phyloP scores from a whole-genome alignment of 2,888 invertebrate species.

The Zaprionus lineosus region DNA sequence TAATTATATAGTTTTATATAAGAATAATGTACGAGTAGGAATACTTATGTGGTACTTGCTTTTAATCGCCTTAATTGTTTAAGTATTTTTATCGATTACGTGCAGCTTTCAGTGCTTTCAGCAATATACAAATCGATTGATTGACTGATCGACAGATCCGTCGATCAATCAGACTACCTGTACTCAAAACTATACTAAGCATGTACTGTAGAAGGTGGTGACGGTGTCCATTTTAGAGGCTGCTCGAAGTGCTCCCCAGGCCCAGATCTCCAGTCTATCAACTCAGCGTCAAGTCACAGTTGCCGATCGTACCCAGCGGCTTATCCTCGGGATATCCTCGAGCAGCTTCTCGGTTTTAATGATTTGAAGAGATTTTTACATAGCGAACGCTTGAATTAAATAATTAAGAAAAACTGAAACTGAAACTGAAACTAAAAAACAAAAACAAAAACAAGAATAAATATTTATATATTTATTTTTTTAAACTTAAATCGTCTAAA shows the following conservation, averaged over 20 bases:
- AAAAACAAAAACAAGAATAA: neutral
- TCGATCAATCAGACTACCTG: constrained; percentile 13
- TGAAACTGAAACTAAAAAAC: no score
- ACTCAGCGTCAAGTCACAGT: constrained; percentile 11
- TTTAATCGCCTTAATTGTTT: constrained; percentile 53
- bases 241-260: constrained; percentile 29
- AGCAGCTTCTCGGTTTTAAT: constrained; percentile 55
- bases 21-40: constrained; percentile 18
- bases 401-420: no score
- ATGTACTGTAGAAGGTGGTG: no score
- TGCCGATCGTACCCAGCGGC: neutral
- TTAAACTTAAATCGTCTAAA: constrained; percentile 41
- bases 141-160: no score
- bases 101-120: constrained; percentile 16
- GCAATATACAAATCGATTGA: constrained; percentile 13
- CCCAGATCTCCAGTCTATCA: neutral
- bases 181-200: no score
- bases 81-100: constrained; percentile 30
- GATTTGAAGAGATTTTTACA: constrained; percentile 17
- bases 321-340: constrained; percentile 11
- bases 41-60: constrained; percentile 61
- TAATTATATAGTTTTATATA: constrained; percentile 43
- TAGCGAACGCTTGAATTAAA: no score
- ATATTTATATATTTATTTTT: constrained; percentile 21
- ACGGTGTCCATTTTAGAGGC: constrained; percentile 60